phyloP scores from a whole-genome alignment of 92 coral and sea anemone genomes.

The Umimayanthus kanabou region DNA sequence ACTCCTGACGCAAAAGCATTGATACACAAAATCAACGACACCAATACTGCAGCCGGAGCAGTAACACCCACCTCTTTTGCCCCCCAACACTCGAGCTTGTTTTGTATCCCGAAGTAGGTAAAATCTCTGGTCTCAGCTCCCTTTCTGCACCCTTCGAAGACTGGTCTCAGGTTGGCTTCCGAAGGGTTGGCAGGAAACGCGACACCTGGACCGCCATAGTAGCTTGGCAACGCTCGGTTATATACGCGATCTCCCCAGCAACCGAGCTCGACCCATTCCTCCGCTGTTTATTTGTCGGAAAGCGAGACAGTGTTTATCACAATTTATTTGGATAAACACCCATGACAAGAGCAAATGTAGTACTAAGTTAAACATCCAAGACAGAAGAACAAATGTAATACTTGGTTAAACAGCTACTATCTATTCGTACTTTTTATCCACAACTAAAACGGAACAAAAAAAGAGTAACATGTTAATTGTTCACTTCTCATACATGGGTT shows the following conservation, averaged over 20 bases:
- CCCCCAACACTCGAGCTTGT: slow-evolving; percentile 33
- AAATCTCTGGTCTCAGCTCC: slow-evolving; percentile 21
- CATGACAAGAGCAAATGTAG: not conserved
- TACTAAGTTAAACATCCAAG: no score
- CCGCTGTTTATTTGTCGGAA: not conserved
- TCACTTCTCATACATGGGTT: no score
- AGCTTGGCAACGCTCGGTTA: slow-evolving; percentile 16
- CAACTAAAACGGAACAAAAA: no score
- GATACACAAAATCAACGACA: not conserved
- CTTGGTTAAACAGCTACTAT: no score
- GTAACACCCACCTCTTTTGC: slow-evolving; percentile 9
- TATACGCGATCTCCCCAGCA: slow-evolving; percentile 17
- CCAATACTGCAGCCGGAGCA: not conserved
- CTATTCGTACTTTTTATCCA: no score
- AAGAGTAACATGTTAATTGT: no score
- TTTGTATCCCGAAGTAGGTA: slow-evolving; percentile 32
- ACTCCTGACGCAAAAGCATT: not conserved
- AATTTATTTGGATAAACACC: not conserved
- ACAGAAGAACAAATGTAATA: no score
- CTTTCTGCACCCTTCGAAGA: slow-evolving; percentile 30
- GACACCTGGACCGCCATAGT: slow-evolving; percentile 8
- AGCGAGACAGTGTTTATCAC: not conserved
- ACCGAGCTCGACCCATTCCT: slow-evolving; percentile 27
- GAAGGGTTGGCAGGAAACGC: slow-evolving; percentile 16
- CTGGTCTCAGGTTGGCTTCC: slow-evolving; percentile 17